These are phyloP conservation scores for Ctenomys sociabilis DNA, from an alignment of 2,113 vertebrate genomes.

Conservation along the genomic window DNA sequence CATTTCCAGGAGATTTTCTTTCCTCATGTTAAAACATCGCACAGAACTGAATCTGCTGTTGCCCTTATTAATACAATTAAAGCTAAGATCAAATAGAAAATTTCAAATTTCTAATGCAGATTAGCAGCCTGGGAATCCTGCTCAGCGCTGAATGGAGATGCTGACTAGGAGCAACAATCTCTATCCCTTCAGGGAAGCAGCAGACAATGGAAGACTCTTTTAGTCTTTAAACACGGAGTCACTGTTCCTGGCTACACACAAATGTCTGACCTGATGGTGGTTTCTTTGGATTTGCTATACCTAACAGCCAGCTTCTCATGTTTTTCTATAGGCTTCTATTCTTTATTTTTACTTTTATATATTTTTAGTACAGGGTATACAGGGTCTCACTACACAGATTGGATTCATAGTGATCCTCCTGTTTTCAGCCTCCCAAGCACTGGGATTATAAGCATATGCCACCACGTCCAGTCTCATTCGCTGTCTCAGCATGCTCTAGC, in stretches of 20 bases:
- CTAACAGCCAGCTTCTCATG: background rate
- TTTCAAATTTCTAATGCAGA: background rate
- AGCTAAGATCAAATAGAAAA: constrained; percentile 31
- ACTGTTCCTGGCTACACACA: background rate
- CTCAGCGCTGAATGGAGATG: background rate
- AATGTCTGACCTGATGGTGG: background rate
- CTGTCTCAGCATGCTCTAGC: too few species aligned
- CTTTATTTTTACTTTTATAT: background rate
- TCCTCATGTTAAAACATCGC: constrained; percentile 49
- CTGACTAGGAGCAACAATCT: background rate
- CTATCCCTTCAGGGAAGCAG: background rate
- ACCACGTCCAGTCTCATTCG: too few species aligned
- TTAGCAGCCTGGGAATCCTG: background rate
- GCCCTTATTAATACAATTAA: background rate
- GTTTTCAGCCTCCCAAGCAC: too few species aligned
- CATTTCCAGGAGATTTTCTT: background rate
- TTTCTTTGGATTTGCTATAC: background rate
- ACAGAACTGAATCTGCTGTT: background rate
- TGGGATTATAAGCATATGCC: too few species aligned
- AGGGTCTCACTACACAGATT: too few species aligned
- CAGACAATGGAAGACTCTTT: background rate
- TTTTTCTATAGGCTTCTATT: background rate
- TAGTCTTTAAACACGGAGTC: background rate
- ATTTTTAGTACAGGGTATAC: too few species aligned
- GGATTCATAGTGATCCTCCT: too few species aligned